A percentile compares a stretch with the other conserved stretches of the same genome.
These are phyloP conservation scores for Coregonus clupeaformis DNA, from an alignment of 2,113 vertebrate genomes.

Conservation along the genomic window DNA sequence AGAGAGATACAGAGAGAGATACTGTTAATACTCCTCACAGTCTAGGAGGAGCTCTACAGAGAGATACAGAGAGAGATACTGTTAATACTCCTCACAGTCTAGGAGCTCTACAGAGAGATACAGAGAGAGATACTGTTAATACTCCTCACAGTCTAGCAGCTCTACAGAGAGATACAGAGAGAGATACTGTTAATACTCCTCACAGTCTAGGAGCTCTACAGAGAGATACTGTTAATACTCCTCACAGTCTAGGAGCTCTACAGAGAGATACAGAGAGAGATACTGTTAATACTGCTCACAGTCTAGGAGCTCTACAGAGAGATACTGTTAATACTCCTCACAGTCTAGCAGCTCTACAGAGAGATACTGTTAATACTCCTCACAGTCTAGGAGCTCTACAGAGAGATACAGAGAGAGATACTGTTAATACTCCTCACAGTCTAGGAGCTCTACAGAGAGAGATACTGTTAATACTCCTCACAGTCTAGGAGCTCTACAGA, in stretches of 20 bases:
- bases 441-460: not conserved
- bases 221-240: not conserved
- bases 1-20: too few relatives aligned
- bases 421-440: not conserved
- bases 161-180: too few relatives aligned
- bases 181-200: not conserved
- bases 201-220: too few relatives aligned
- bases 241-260: too few relatives aligned
- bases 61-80: not conserved
- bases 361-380: not conserved
- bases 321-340: not conserved
- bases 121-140: not conserved
- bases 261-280: too few relatives aligned
- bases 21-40: not conserved
- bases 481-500: too few relatives aligned
- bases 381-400: too few relatives aligned
- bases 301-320: not conserved
- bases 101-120: too few relatives aligned
- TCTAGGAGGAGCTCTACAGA: too few relatives aligned
- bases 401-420: too few relatives aligned
- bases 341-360: not conserved
- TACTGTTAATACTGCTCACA: not conserved
- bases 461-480: not conserved
- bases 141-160: not conserved
- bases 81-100: not conserved